Evolutionary conservation across 2,113 vertebrate genomes (phyloP).

Genomic region (Cardinalis cardinalis): DNA sequence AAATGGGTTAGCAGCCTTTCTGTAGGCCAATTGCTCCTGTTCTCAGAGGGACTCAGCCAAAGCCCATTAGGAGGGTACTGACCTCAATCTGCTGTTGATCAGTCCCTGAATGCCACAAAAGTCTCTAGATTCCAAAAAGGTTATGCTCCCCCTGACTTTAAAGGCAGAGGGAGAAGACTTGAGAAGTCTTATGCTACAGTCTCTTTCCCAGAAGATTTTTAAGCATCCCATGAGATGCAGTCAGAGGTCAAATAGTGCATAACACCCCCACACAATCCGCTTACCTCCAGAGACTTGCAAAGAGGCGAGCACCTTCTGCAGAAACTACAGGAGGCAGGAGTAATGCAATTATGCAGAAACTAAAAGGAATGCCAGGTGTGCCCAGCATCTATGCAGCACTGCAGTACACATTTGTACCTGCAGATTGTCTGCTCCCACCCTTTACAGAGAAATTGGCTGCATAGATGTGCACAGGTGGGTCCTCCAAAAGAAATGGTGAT

Average conservation of each 20-base stretch:
- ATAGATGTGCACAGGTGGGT: not conserved
- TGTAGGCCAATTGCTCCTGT: not conserved
- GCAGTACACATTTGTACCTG: not conserved
- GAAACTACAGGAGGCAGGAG: not conserved
- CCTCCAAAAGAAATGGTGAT: not conserved
- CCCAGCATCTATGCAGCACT: accelerated
- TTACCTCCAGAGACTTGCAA: not conserved
- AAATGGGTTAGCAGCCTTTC: not conserved
- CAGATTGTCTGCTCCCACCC: not conserved
- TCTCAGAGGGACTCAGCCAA: not conserved
- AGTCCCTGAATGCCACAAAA: not conserved
- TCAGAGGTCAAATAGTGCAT: not conserved
- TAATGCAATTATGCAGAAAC: not conserved
- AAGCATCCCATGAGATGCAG: not conserved
- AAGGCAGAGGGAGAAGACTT: not conserved
- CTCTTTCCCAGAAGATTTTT: not conserved
- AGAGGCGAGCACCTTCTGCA: not conserved
- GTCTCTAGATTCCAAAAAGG: not conserved
- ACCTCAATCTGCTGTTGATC: not conserved
- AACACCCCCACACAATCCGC: not conserved
- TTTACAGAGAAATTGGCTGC: not conserved
- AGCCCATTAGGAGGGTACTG: not conserved
- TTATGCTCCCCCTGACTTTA: not conserved
- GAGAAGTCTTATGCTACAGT: not conserved
- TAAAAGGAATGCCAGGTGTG: not conserved